phyloP scores from a whole-genome alignment of 2,888 invertebrate species.

The Euphydryas editha region DNA sequence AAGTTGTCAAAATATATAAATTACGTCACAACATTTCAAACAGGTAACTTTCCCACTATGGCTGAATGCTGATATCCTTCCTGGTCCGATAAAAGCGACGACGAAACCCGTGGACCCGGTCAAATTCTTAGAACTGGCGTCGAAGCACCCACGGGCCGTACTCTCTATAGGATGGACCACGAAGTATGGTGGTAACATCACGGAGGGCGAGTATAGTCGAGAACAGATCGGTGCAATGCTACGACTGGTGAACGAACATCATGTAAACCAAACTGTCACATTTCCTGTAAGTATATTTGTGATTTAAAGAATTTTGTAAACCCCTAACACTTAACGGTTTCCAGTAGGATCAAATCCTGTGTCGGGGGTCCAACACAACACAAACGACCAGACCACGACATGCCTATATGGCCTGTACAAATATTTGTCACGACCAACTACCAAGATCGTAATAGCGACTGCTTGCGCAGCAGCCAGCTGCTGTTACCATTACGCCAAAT shows the following conservation, averaged over 20 bases:
- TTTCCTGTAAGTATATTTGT: conserved; percentile 84
- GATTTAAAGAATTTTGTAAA: too few relatives aligned
- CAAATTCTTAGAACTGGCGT: conserved; percentile 85
- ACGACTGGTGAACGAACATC: conserved; percentile 78
- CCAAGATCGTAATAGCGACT: too few relatives aligned
- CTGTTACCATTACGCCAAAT: too few relatives aligned
- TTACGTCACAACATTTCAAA: not conserved
- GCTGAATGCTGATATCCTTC: conserved; percentile 94
- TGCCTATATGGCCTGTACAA: too few relatives aligned
- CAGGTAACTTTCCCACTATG: conserved; percentile 90
- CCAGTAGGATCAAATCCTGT: too few relatives aligned
- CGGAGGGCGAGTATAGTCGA: conserved; percentile 84
- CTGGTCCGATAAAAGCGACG: conserved; percentile 87
- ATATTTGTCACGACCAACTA: too few relatives aligned
- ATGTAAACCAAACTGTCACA: conserved; percentile 87
- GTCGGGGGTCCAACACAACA: too few relatives aligned
- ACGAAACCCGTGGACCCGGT: conserved; percentile 85
- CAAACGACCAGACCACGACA: too few relatives aligned
- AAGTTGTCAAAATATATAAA: not conserved
- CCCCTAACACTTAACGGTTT: too few relatives aligned
- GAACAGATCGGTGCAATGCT: conserved; percentile 88
- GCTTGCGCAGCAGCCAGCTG: too few relatives aligned
- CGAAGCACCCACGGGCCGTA: conserved; percentile 85
- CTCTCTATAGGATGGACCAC: conserved; percentile 96
- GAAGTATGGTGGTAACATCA: conserved; percentile 79